Evolutionary conservation across 2,797 vertebrate genomes (phyloP).

Genomic region (Choloepus didactylus): DNA sequence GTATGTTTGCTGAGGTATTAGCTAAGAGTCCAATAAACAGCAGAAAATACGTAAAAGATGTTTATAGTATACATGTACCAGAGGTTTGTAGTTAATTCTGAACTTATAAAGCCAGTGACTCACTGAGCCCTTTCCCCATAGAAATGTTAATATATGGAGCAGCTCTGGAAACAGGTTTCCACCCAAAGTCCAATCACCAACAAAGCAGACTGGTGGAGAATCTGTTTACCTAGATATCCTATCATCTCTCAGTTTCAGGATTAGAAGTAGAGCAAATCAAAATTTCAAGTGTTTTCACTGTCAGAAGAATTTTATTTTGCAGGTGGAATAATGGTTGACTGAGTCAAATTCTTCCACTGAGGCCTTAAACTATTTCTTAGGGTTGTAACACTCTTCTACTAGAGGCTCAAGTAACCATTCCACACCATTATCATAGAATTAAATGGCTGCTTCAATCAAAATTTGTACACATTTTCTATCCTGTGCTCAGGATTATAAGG

Average conservation of each 20-base stretch:
- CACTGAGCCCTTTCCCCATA: not conserved
- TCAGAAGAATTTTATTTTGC: slow-evolving; percentile 49
- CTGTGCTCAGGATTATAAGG: not conserved
- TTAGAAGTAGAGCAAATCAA: slow-evolving; percentile 41
- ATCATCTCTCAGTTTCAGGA: slow-evolving; percentile 6
- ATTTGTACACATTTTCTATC: not conserved
- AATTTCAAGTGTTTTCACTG: slow-evolving; percentile 53
- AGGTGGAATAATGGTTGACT: not conserved
- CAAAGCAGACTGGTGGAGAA: not conserved
- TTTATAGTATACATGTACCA: not conserved
- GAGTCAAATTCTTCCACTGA: slow-evolving; percentile 2
- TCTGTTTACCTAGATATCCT: not conserved
- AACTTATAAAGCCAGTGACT: not conserved
- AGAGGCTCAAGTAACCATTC: slow-evolving; percentile 23
- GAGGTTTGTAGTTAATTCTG: slow-evolving; percentile 10
- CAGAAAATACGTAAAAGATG: not conserved
- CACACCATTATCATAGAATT: slow-evolving; percentile 21
- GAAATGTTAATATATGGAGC: not conserved
- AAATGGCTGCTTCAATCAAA: slow-evolving; percentile 36
- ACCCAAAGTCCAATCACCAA: not conserved
- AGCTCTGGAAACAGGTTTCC: not conserved
- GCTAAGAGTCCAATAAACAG: not conserved
- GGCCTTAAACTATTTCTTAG: slow-evolving; percentile 5
- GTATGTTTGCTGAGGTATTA: not conserved
- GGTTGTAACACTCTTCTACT: not conserved